Conservation (phyloP, 2,113 vertebrate genomes). For the Rhagologus leucostigma region DNA sequence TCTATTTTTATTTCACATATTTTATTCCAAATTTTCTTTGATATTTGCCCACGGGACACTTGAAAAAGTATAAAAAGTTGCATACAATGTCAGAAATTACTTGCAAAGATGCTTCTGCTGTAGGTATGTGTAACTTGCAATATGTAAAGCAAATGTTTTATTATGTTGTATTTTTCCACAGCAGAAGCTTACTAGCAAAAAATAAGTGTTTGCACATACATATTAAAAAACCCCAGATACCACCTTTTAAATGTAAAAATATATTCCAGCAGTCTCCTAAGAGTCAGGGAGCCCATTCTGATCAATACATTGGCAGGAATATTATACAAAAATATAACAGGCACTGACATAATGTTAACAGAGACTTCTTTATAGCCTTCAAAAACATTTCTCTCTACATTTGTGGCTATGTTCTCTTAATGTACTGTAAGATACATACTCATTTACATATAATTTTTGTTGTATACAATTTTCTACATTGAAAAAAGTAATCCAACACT, state of each 20-base stretch:
- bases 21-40: not conserved
- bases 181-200: not conserved
- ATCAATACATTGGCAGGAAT: not conserved
- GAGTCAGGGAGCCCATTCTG: not conserved
- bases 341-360: not conserved
- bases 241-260: not conserved
- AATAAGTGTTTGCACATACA: not conserved
- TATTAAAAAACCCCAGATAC: not conserved
- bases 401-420: not conserved
- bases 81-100: not conserved
- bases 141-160: not conserved
- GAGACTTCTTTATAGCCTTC: not conserved
- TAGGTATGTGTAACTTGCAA: not conserved
- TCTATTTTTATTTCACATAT: not conserved
- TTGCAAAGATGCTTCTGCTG: not conserved
- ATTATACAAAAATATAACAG: not conserved
- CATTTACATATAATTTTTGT: not conserved
- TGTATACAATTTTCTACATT: not conserved
- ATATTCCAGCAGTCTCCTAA: not conserved
- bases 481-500: not conserved
- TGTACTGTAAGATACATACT: not conserved
- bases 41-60: not conserved
- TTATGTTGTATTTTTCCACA: not conserved
- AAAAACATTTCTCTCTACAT: not conserved
- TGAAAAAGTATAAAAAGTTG: not conserved